Base-by-base conservation (phyloP, 2,888 invertebrate species). In the Harmothoe impar region DNA sequence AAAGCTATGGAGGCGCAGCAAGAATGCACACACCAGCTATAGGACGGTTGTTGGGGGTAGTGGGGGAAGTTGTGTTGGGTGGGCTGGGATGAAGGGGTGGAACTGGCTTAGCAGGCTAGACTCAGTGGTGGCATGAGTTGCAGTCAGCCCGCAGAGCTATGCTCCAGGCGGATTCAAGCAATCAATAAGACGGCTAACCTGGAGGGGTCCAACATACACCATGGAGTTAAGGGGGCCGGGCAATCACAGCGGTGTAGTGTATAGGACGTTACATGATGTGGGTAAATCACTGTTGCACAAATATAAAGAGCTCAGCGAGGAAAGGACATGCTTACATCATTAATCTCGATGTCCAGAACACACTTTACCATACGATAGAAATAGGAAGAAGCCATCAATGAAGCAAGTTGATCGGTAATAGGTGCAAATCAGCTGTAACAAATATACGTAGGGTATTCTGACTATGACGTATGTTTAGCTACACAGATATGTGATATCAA, bases 101-200 rank as follows among this genome's bases (percentile, higher is more conserved):
- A 62, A n/a, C 1, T n/a, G 62, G 62, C 62, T 62, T 25, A 72
- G 72, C 72, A 72, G 72, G 29, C 31, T 72, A 72, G 72, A 72
- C 29, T 72, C 62, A 3, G 17, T 23, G 3, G 72, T 17, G 25
- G 72, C 29, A 25, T 29, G 72, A 72, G 29, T 29, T 25, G 15
- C 72, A 29, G 7, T 0, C 72, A 25, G 72, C 29, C 29, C 5
- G 72, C 72, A 25, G 72, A n/a, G 72, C 72, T 23, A 25, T 25
- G 72, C 25, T 29, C 31, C 72, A 29, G 72, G 72, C 15, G 29
- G 3, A 12, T 15, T 3, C 17, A 15, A 25, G n/a, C 72, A 72
- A 72, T 72, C 72, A 29, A 72, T 72, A 72, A 29, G 72, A n/a
- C 72, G 29, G 72, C 15, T 29, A 31, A 72, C 72, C 72, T 72